phyloP scores from a whole-genome alignment of 2,113 vertebrate genomes.

The Capra hircus region DNA sequence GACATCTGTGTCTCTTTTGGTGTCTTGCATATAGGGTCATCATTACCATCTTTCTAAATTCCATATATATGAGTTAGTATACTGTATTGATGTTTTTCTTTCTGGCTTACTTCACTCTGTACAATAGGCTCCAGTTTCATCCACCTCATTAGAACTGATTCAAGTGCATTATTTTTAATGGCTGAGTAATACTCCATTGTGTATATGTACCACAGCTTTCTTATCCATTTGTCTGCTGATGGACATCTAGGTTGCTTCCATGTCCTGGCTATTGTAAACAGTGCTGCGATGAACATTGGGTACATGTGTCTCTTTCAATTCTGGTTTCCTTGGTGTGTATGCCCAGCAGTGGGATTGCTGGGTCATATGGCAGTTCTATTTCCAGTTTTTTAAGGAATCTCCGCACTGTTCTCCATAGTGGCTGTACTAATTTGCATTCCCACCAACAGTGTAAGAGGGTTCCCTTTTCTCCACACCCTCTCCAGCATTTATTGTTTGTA shows the following conservation, averaged over 20 bases:
- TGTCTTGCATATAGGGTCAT: background rate
- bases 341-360: background rate
- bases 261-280: background rate
- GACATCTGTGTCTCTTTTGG: background rate
- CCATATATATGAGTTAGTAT: background rate
- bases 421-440: background rate
- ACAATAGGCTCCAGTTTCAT: background rate
- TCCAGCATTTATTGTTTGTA: background rate
- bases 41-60: background rate
- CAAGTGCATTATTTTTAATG: background rate
- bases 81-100: background rate
- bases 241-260: background rate
- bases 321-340: background rate
- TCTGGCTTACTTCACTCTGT: background rate
- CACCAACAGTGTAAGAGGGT: background rate
- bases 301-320: background rate
- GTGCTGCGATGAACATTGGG: background rate
- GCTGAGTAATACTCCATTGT: background rate
- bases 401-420: background rate
- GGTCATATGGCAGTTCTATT: background rate
- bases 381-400: background rate
- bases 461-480: accelerated
- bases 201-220: background rate
- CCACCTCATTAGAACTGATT: background rate
- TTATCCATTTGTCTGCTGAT: background rate